Conservation (phyloP, 2,113 vertebrate species). For the Heptranchias perlo region DNA sequence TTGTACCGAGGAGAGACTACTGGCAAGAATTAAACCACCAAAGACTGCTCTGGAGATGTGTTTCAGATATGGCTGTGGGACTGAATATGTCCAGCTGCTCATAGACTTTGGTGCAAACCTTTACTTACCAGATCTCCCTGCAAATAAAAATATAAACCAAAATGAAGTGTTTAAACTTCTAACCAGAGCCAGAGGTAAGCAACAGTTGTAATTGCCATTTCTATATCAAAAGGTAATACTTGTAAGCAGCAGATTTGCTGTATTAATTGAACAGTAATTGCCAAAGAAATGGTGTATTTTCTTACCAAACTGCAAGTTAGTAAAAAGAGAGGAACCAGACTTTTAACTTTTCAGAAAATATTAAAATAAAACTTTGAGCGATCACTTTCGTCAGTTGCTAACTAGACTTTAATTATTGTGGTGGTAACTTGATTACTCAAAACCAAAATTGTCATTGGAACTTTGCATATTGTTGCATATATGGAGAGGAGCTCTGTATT, state of each 20-base stretch:
- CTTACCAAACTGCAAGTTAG: not conserved
- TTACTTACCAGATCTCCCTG: slow-evolving; percentile 64
- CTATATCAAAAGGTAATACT: not conserved
- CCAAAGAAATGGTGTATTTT: not conserved
- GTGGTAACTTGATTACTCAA: not conserved
- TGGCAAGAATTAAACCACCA: slow-evolving; percentile 66
- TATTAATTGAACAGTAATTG: not conserved
- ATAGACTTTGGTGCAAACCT: slow-evolving; percentile 88
- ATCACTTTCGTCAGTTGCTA: not conserved
- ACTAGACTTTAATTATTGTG: not conserved
- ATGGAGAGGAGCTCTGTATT: not conserved
- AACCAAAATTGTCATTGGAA: not conserved
- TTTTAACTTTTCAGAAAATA: not conserved
- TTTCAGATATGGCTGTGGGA: slow-evolving; percentile 69
- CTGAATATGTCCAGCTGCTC: slow-evolving; percentile 74
- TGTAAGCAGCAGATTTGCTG: not conserved
- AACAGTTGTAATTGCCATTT: not conserved
- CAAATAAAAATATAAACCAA: slow-evolving; percentile 53
- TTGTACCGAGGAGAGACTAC: slow-evolving; percentile 67
- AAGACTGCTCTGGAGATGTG: slow-evolving; percentile 82
- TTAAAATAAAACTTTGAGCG: not conserved
- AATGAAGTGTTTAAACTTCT: slow-evolving; percentile 69
- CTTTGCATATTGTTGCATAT: not conserved
- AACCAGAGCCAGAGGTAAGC: slow-evolving; percentile 76
- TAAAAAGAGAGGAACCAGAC: not conserved